Evolutionary conservation across 2,888 invertebrate species (phyloP).

Genomic region (Caenorhabditis macrosperma): DNA sequence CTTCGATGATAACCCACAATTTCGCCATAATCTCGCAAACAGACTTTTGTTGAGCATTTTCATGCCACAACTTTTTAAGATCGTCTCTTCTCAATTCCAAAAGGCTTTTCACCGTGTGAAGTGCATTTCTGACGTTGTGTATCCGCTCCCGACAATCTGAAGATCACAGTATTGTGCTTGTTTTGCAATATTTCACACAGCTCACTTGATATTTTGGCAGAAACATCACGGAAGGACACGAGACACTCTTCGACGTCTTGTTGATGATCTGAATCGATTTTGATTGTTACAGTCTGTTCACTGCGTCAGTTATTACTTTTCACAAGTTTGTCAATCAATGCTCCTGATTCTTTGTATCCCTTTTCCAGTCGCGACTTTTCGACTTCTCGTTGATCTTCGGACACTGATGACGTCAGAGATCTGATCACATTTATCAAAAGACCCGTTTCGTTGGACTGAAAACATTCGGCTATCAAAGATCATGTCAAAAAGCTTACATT

Average conservation of each 20-base stretch:
- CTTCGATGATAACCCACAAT: constrained; percentile 62
- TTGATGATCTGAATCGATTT: constrained; percentile 85
- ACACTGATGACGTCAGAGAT: constrained; percentile 90
- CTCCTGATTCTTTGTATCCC: constrained; percentile 93
- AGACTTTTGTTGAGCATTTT: constrained; percentile 90
- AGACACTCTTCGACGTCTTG: constrained; percentile 90
- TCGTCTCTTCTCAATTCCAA: constrained; percentile 93
- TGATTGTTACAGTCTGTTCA: background rate
- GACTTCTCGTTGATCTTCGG: constrained; percentile 90
- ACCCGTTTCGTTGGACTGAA: constrained; percentile 66
- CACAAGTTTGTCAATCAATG: constrained; percentile 90
- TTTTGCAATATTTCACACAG: background rate
- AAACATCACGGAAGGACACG: constrained; percentile 87
- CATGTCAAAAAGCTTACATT: constrained; percentile 23
- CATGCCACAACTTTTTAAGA: constrained; percentile 92
- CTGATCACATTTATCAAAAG: constrained; percentile 93
- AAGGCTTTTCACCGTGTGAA: constrained; percentile 89
- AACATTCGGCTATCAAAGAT: constrained; percentile 9
- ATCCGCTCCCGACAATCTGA: constrained; percentile 87
- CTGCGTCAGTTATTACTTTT: constrained; percentile 82
- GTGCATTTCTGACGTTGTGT: constrained; percentile 87
- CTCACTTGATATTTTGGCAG: constrained; percentile 85
- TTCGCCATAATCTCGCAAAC: constrained; percentile 75
- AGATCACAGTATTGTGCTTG: background rate
- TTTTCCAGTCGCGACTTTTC: constrained; percentile 94